These are phyloP conservation scores for Netelia fuscicornis DNA, from an alignment of 2,888 invertebrate species.

Conservation along the genomic window DNA sequence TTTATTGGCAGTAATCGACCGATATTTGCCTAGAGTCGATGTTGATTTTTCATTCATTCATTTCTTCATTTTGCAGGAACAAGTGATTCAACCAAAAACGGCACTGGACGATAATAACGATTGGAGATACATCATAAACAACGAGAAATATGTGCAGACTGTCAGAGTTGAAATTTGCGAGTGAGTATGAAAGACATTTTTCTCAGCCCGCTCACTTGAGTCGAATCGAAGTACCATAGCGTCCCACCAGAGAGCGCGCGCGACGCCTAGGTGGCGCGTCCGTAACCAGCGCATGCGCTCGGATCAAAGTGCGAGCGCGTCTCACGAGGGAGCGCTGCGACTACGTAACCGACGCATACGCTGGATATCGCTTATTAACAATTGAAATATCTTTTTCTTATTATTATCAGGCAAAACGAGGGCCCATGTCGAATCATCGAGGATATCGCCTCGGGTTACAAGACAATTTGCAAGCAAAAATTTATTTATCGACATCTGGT, in stretches of 20 bases:
- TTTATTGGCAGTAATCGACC: too few species aligned
- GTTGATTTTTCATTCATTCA: conserved; percentile 7
- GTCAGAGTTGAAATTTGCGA: conserved; percentile 90
- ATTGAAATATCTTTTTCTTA: conserved; percentile 21
- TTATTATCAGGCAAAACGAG: conserved; percentile 76
- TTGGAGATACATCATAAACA: conserved; percentile 90
- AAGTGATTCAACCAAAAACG: conserved; percentile 88
- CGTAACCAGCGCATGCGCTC: too few species aligned
- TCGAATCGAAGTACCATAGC: too few species aligned
- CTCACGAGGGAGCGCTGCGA: too few species aligned
- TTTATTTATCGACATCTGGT: conserved; percentile 86
- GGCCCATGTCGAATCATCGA: conserved; percentile 81
- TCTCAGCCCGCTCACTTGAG: too few species aligned
- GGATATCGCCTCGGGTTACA: conserved; percentile 83
- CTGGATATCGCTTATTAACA: not conserved
- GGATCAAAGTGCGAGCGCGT: too few species aligned
- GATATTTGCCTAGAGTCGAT: not conserved
- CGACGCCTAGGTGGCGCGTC: too few species aligned
- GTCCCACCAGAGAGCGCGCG: too few species aligned
- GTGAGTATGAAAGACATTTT: conserved; percentile 85
- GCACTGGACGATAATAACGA: conserved; percentile 87
- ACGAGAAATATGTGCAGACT: conserved; percentile 89
- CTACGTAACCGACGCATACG: too few species aligned
- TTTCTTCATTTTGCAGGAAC: conserved; percentile 80
- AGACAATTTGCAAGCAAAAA: conserved; percentile 87